These are phyloP conservation scores for Sebastes minor DNA, from an alignment of 2,797 vertebrate species.

Conservation along the genomic window DNA sequence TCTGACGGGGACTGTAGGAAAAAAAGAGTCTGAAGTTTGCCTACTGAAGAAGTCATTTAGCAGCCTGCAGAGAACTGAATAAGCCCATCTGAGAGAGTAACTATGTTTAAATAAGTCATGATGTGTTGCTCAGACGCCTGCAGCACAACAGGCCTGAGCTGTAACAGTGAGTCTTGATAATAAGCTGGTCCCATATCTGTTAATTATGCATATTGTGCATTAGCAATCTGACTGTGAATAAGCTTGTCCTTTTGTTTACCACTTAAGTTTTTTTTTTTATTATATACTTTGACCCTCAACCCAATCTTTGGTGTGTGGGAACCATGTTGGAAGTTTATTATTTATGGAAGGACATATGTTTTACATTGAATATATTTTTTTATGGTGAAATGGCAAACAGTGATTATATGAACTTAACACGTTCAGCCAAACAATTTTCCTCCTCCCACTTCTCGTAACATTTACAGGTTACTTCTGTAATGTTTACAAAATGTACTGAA, in stretches of 20 bases:
- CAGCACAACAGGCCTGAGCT: not conserved
- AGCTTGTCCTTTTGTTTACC: not conserved
- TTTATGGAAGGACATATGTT: not conserved
- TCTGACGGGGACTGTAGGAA: not conserved
- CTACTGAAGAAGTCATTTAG: not conserved
- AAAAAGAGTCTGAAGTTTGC: not conserved
- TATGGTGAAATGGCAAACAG: not conserved
- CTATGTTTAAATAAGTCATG: not conserved
- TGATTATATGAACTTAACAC: not conserved
- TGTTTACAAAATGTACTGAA: not conserved
- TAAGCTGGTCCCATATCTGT: not conserved
- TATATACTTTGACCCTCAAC: not conserved
- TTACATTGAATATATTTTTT: not conserved
- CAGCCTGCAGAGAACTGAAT: not conserved
- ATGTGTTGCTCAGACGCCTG: not conserved
- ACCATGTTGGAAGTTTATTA: not conserved
- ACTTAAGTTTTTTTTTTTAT: not conserved
- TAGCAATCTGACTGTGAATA: not conserved
- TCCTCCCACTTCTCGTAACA: not conserved
- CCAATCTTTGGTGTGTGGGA: not conserved
- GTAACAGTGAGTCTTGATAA: not conserved
- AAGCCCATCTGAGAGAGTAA: not conserved
- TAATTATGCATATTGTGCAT: not conserved
- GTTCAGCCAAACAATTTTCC: not conserved
- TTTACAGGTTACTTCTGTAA: not conserved